phyloP scores from a whole-genome alignment of 1,140 invertebrate genomes.

The Mactra quadrangularis region DNA sequence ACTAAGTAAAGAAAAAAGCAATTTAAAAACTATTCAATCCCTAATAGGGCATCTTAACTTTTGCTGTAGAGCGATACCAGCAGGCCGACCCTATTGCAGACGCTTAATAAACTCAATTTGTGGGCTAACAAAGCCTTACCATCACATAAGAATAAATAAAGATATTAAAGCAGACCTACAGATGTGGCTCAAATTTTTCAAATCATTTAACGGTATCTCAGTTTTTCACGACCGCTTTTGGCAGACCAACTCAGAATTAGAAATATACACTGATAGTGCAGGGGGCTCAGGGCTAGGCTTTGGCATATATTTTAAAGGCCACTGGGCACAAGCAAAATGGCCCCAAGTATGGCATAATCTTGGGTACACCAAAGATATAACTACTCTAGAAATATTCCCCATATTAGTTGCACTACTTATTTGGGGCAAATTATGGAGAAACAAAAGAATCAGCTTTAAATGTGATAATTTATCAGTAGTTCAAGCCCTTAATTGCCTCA shows the following conservation, averaged over 20 bases:
- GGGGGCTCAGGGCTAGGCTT: conserved; percentile 17
- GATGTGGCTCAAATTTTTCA: conserved; percentile 60
- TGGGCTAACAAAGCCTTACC: conserved; percentile 41
- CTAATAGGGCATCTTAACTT: conserved; percentile 63
- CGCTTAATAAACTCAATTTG: conserved; percentile 45
- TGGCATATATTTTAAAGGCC: conserved; percentile 47
- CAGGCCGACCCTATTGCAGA: conserved; percentile 59
- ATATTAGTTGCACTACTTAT: conserved; percentile 48
- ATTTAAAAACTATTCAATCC: conserved; percentile 60
- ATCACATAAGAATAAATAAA: conserved; percentile 49
- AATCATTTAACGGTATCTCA: conserved; percentile 47
- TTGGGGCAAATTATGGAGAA: conserved; percentile 34
- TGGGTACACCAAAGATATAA: conserved; percentile 52
- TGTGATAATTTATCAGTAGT: conserved; percentile 55
- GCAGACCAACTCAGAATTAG: conserved; percentile 16
- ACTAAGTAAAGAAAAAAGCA: neutral
- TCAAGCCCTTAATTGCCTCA: conserved; percentile 48
- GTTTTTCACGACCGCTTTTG: conserved; percentile 51
- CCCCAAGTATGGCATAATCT: conserved; percentile 38
- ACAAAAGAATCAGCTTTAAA: conserved; percentile 54
- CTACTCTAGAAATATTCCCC: conserved; percentile 60
- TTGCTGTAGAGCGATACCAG: conserved; percentile 45
- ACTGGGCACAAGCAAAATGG: conserved; percentile 52
- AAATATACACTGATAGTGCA: conserved; percentile 55
- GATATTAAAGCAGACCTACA: conserved; percentile 39